phyloP scores from a whole-genome alignment of 2,113 vertebrate genomes.

The Halcyon malimbica region DNA sequence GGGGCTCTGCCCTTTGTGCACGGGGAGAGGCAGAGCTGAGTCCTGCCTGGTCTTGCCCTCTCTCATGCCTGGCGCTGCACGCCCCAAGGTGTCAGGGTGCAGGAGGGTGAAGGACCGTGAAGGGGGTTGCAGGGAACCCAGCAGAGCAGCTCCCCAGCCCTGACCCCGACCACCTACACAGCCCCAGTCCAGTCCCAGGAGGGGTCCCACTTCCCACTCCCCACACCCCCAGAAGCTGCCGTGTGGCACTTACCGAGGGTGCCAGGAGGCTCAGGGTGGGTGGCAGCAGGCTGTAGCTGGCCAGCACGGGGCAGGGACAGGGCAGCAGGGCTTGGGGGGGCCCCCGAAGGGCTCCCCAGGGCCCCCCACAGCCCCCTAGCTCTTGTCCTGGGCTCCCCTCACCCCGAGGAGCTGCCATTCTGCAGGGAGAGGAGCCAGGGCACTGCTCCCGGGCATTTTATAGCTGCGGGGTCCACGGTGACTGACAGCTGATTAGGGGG shows the following conservation, averaged over 20 bases:
- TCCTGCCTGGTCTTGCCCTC: fast-evolving
- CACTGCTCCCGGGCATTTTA: neutral
- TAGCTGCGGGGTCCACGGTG: neutral
- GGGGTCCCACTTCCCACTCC: fast-evolving
- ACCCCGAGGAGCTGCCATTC: neutral
- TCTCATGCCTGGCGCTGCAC: fast-evolving
- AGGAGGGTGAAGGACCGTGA: no score
- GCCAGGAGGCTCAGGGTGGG: neutral
- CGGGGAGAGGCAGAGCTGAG: neutral
- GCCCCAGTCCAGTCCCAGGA: neutral
- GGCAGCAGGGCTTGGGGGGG: neutral
- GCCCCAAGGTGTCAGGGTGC: neutral
- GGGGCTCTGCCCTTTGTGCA: fast-evolving
- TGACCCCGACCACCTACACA: neutral
- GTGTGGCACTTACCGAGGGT: neutral
- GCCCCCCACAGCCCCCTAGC: fast-evolving
- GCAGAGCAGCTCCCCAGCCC: neutral
- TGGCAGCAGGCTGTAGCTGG: neutral
- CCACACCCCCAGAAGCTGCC: fast-evolving
- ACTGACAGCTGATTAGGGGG: constrained; percentile 55
- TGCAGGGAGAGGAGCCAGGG: neutral
- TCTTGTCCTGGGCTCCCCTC: neutral
- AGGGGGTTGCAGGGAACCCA: no score
- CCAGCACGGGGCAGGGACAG: neutral
- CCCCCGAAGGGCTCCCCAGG: neutral